Conservation (phyloP, 1,140 invertebrate species). For the Zaprionus vittiger region DNA sequence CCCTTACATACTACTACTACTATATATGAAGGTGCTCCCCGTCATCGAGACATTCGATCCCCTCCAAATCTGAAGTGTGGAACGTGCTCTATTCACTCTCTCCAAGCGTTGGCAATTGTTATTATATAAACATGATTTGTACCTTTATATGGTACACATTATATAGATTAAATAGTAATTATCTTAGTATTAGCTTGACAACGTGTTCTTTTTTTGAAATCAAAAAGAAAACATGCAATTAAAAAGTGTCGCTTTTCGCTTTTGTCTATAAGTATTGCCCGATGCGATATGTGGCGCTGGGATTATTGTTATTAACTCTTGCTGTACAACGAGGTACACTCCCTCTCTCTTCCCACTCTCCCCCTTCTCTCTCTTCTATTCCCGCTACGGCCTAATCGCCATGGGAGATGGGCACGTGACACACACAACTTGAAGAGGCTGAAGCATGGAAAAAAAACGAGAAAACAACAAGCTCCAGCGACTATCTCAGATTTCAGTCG, state of each 20-base stretch:
- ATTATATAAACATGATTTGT: background rate
- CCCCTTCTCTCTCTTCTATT: too few species aligned
- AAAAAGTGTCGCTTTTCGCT: conserved; percentile 52
- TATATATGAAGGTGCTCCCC: background rate
- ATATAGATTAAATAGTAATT: background rate
- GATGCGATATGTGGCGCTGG: conserved; percentile 25
- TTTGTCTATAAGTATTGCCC: conserved; percentile 25
- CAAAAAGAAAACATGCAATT: conserved; percentile 73
- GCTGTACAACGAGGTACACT: conserved; percentile 6
- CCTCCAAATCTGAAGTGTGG: conserved; percentile 5
- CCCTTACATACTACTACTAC: background rate
- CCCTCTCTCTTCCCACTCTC: conserved; percentile 4
- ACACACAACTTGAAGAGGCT: background rate
- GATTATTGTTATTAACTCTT: conserved; percentile 62
- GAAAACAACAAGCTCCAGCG: background rate
- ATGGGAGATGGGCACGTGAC: background rate
- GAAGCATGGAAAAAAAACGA: background rate
- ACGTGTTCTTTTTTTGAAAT: background rate
- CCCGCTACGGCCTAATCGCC: background rate
- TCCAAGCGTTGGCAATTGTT: background rate
- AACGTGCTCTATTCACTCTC: conserved; percentile 13
- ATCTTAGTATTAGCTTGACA: too few species aligned
- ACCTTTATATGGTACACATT: too few species aligned
- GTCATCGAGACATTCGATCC: background rate
- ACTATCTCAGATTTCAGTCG: background rate